Base-by-base conservation (phyloP, 1,140 invertebrate species). In the Uloborus diversus region DNA sequence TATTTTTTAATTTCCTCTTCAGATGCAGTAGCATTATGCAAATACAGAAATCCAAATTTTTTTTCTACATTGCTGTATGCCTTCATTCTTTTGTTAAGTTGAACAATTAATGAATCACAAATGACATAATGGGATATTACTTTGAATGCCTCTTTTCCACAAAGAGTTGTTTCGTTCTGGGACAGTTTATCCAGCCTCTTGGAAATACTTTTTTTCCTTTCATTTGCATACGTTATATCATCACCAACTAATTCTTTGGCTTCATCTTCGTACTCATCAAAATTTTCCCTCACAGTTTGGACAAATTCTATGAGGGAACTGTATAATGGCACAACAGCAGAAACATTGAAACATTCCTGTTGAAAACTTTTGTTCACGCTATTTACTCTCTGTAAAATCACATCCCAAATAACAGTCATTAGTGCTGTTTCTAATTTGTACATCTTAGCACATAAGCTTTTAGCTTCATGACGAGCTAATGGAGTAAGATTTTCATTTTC, bases 391-490 rank as follows among this genome's bases (percentile, higher is more conserved):
- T 65, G 62, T 23, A 65, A 27, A 5, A 65, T 20, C 13, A 23
- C 37, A 27, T 65, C 62, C 62, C 62, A 65, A 17, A 65, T 65
- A 23, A 65, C 33, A 20, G 17, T 65, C 13, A 65, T 35, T 11
- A 65, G 33, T 5, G 62, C 62, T 37, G 17, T 65, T 65, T 65
- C 62, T 20, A 65, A 65, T 11, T 33, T 42, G 4, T 3, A 20
- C 7, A 33, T 4, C 37, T 65, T 65, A 5, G 9, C 5, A 42
- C 4, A 11, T 37, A 65, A 65, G 20, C 23, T 20, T 65, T 65
- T 65, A 11, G 62, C 62, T 42, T 65, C 62, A 65, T 65, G 33
- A 20, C 33, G 9, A 4, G 62, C 20, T 20, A 23, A 17, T n/a
- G 62, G 11, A 35, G 9, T 17, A 5, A 23, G 30, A 65, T 65